Evolutionary conservation across 2,888 invertebrate species (phyloP).

Genomic region (Drosophila nr. perissopoda): DNA sequence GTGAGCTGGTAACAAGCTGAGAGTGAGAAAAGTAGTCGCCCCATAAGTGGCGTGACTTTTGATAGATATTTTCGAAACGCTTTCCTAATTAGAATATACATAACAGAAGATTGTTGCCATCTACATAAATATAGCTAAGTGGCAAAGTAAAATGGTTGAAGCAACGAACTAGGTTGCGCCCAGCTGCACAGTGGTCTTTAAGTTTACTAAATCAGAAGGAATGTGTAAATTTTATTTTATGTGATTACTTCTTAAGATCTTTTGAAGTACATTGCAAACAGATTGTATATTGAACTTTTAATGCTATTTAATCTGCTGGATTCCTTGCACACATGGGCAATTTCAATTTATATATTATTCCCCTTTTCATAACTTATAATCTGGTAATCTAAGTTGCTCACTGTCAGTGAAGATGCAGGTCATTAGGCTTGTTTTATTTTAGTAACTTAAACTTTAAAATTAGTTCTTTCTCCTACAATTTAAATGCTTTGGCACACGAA

Average conservation of each 20-base stretch:
- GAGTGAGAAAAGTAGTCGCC: constrained; percentile 48
- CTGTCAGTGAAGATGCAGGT: constrained; percentile 5
- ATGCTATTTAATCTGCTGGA: background rate
- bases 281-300: background rate
- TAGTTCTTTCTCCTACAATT: background rate
- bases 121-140: constrained; percentile 13
- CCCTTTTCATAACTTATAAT: background rate
- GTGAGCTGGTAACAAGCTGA: constrained; percentile 52
- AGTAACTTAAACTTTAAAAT: background rate
- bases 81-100: constrained; percentile 76
- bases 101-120: constrained; percentile 64
- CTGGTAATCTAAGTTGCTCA: background rate
- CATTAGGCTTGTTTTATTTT: constrained; percentile 4
- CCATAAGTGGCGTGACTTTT: constrained; percentile 60
- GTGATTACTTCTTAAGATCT: background rate
- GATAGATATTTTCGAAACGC: constrained; percentile 39
- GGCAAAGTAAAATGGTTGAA: constrained; percentile 44
- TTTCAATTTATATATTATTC: background rate
- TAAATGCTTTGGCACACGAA: background rate
- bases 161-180: constrained; percentile 32
- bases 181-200: constrained; percentile 23
- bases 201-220: background rate
- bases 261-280: background rate
- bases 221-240: background rate
- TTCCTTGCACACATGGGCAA: no score